Conservation (phyloP, 2,113 vertebrate species). For the Lophotis ruficrista region DNA sequence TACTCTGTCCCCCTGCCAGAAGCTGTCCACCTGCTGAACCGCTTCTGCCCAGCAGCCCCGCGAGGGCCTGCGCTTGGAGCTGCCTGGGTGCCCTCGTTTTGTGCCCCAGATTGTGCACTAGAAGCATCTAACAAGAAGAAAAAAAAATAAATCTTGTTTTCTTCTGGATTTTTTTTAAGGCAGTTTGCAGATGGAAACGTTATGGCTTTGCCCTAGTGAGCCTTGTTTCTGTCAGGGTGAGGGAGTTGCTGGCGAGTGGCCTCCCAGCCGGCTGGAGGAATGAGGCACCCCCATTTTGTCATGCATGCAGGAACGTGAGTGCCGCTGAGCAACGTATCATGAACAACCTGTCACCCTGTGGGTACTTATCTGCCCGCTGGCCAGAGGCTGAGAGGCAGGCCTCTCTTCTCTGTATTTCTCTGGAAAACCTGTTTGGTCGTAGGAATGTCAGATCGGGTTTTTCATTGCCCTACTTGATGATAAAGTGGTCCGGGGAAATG, state of each 20-base stretch:
- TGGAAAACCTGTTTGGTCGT: neutral
- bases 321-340: neutral
- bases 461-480: neutral
- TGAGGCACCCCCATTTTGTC: rapidly evolving
- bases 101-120: neutral
- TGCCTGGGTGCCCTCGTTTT: rapidly evolving
- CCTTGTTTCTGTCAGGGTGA: neutral
- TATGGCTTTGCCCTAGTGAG: rapidly evolving
- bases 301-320: neutral
- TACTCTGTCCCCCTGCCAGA: neutral
- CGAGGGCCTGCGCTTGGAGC: neutral
- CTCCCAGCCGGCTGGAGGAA: neutral
- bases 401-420: neutral
- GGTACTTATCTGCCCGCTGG: neutral
- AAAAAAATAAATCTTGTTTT: neutral
- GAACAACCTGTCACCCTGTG: no score
- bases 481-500: neutral
- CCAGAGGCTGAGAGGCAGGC: neutral
- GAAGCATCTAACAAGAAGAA: neutral
- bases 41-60: rapidly evolving
- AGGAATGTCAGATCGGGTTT: neutral
- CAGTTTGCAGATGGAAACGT: neutral
- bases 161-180: neutral
- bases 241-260: neutral
- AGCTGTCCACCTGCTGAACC: rapidly evolving